phyloP scores from a whole-genome alignment of 2,113 vertebrate genomes.

The Chrysemys picta region DNA sequence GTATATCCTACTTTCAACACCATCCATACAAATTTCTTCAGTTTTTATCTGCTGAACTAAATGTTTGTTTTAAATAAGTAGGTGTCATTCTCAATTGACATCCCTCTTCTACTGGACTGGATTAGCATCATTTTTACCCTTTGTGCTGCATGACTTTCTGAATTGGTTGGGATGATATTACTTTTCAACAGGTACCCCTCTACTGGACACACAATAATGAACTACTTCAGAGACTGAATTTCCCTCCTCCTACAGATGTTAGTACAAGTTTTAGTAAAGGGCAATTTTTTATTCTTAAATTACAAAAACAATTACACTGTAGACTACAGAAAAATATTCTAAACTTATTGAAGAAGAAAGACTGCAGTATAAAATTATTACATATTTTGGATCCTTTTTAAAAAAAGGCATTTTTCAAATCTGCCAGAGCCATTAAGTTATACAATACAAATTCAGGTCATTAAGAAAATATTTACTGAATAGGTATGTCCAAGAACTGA shows the following conservation, averaged over 20 bases:
- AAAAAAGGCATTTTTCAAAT: not conserved
- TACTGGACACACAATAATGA: not conserved
- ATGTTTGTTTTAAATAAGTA: not conserved
- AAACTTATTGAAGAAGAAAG: not conserved
- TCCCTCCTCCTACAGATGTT: not conserved
- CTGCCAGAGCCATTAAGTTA: not conserved
- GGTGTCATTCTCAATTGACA: not conserved
- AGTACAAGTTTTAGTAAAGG: not conserved
- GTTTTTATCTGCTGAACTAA: not conserved
- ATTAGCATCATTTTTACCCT: not conserved
- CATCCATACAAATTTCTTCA: not conserved
- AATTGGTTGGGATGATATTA: accelerated
- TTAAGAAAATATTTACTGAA: not conserved
- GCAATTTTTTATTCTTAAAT: not conserved
- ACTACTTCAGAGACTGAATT: not conserved
- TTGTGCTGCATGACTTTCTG: not conserved
- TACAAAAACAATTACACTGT: not conserved
- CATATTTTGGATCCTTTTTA: not conserved
- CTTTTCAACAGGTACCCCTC: not conserved
- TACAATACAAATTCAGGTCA: not conserved
- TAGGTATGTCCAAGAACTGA: not conserved
- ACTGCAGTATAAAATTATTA: not conserved
- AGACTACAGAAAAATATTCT: not conserved
- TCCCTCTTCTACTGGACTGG: not conserved
- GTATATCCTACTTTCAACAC: not conserved